Percentiles rank a stretch among this genome's conserved stretches.
Conservation (phyloP, 2,888 invertebrate genomes). For the Pyrochroa serraticornis region DNA sequence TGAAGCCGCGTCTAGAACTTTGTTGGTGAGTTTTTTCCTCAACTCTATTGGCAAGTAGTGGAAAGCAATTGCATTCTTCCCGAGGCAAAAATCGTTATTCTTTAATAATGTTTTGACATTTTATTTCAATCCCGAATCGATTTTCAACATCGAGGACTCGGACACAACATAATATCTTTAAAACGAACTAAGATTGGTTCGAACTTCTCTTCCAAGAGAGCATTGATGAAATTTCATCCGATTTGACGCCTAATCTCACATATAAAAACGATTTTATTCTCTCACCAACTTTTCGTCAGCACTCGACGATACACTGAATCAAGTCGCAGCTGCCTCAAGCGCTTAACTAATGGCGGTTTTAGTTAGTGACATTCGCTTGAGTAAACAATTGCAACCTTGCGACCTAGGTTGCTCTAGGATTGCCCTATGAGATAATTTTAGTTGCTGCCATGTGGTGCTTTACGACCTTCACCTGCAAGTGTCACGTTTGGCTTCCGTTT, state of each 20-base stretch:
- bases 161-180: background rate
- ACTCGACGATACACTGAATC: too few species aligned
- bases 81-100: background rate
- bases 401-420: slow-evolving; percentile 4
- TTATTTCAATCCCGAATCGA: background rate
- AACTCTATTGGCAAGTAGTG: too few species aligned
- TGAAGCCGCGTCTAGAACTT: too few species aligned
- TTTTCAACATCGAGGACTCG: slow-evolving; percentile 1
- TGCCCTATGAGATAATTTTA: slow-evolving; percentile 8
- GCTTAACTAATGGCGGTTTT: too few species aligned
- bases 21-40: too few species aligned
- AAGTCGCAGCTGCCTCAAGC: too few species aligned
- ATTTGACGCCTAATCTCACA: slow-evolving; percentile 2
- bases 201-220: background rate
- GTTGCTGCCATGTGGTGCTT: slow-evolving; percentile 7
- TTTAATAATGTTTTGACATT: background rate
- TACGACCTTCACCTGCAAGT: slow-evolving; percentile 13
- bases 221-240: slow-evolving; percentile 9
- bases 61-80: too few species aligned
- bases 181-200: background rate
- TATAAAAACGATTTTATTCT: background rate
- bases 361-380: background rate
- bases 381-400: background rate
- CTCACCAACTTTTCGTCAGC: too few species aligned
- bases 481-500: slow-evolving; percentile 1